A percentile compares a stretch with the other conserved stretches of the same genome.
phyloP scores from a whole-genome alignment of 2,888 invertebrate genomes.

The Sycophila texana region DNA sequence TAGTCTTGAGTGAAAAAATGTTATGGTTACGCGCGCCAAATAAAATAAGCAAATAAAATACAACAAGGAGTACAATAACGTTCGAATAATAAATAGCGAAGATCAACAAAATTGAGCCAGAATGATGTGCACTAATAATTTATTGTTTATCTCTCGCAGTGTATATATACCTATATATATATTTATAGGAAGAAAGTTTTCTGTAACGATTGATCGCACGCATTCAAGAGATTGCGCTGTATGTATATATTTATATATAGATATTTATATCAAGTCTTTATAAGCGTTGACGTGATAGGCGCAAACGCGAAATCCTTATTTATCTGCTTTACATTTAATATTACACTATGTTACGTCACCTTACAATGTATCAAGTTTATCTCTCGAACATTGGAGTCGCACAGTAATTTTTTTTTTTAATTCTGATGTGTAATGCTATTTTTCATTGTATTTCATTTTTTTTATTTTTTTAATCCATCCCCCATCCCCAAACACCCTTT shows the following conservation, averaged over 20 bases:
- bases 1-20: neutral
- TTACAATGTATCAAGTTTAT: constrained; percentile 38
- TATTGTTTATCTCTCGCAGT: constrained; percentile 1
- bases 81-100: neutral
- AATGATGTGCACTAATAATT: constrained; percentile 16
- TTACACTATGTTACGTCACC: constrained; percentile 12
- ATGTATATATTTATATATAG: constrained; percentile 13
- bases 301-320: constrained; percentile 49
- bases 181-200: constrained; percentile 35
- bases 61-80: neutral
- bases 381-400: constrained; percentile 26
- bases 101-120: constrained; percentile 11
- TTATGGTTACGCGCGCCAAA: neutral
- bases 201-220: constrained; percentile 49
- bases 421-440: constrained; percentile 2
- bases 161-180: neutral
- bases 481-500: too few species aligned
- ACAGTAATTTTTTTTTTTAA: constrained; percentile 6
- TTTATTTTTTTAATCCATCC: neutral
- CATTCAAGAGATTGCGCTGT: constrained; percentile 18
- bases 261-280: constrained; percentile 47
- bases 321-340: constrained; percentile 46
- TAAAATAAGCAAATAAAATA: neutral
- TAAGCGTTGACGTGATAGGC: constrained; percentile 48
- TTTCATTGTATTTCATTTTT: neutral